Base-by-base conservation (phyloP, 2,113 vertebrate genomes). In the Gallinago media region DNA sequence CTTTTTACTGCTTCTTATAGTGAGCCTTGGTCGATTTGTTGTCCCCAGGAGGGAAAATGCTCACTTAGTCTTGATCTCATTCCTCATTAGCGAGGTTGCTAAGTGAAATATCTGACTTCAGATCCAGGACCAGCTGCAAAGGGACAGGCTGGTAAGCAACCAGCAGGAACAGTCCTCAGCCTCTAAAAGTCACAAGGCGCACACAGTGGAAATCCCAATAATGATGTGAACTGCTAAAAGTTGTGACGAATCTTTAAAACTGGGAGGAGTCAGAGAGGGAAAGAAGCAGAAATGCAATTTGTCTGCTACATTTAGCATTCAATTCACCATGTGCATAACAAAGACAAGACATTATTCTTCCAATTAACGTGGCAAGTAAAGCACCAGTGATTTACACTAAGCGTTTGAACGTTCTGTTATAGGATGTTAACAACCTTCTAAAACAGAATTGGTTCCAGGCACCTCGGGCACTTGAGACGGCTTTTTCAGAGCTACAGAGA, bases 391-490 rank as follows among this genome's bases (percentile, higher is more conserved):
- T 65, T 58, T 85, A 76, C 52, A 38, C 23, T 8, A 77, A 88
- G 55, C 9, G 23, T 44, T 54, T 65, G 16, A 58, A 58, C 29
- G 31, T 58, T 78, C 71, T 74, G 22, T 63, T 81, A 62, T 27
- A 56, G 1, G 8, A 54, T 22, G 27, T 38, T 65, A 86, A 91
- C 70, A 63, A 18, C 40, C 15, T 32, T 70, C 32, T 75, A 38
- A 74, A 86, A 61, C 26, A 86, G 44, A 70, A 31, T 22, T 49
- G 32, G 50, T 67, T 77, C 75, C 59, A 68, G 71, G 29, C 55
- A 88, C 42, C 49, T 63, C 2, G 0, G 44, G 17, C 54, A 68
- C 31, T 73, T 2, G 1, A 54, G 27, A 27, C 5, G 0, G 1
- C 59, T 67, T 85, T 65, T 77, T 85, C 66, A 74, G 49, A 88